Conservation (phyloP, 2,888 invertebrate genomes). For the Chydorus sphaericus region DNA sequence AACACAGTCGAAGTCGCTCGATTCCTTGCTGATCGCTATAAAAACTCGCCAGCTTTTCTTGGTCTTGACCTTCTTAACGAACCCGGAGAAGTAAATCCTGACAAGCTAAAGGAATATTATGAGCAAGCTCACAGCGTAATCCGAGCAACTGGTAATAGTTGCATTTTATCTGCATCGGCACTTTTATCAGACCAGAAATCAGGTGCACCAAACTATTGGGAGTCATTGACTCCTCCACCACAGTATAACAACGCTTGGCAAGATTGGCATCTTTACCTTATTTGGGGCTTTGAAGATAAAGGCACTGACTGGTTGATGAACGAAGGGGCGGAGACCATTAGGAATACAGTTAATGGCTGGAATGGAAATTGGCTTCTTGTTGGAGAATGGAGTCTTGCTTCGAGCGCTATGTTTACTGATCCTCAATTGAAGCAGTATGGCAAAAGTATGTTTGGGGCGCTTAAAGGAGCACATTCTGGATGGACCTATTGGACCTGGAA, state of each 20-base stretch:
- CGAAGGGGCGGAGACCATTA: neutral
- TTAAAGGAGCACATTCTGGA: neutral
- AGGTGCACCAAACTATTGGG: neutral
- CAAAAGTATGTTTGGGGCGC: neutral
- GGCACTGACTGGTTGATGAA: neutral
- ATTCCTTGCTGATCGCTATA: neutral
- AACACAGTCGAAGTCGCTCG: neutral
- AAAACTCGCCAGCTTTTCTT: neutral
- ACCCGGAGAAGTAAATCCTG: neutral
- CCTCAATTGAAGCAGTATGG: neutral
- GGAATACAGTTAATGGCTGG: neutral
- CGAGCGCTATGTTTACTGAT: neutral
- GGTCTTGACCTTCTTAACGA: neutral
- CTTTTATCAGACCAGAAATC: neutral
- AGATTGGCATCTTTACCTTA: neutral
- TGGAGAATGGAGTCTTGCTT: neutral
- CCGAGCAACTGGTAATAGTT: neutral
- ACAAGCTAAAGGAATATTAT: neutral
- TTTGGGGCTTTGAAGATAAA: neutral
- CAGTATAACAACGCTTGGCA: neutral
- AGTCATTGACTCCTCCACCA: neutral
- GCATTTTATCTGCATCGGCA: neutral
- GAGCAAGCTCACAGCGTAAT: neutral
- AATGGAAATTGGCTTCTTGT: neutral
- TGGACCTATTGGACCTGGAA: conserved; percentile 2